These are phyloP conservation scores for Nettapus auritus DNA, from an alignment of 2,113 vertebrate species.

Conservation along the genomic window DNA sequence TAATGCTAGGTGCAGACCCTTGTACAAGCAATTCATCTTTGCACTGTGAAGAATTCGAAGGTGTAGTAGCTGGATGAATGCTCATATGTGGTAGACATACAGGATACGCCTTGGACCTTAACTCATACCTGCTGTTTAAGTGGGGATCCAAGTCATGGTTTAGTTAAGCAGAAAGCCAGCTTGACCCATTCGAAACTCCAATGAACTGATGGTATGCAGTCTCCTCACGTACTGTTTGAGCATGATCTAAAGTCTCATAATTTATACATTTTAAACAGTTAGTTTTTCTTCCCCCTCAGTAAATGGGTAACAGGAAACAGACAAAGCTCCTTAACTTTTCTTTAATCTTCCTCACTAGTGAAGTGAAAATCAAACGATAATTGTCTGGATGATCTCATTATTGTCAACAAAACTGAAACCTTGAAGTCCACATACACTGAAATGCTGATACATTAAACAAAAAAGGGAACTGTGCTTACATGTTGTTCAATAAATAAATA, in stretches of 20 bases:
- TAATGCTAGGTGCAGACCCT: background rate
- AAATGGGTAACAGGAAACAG: conserved; percentile 79
- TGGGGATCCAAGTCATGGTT: background rate
- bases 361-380: conserved; percentile 79
- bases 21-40: background rate
- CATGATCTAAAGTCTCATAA: conserved; percentile 21
- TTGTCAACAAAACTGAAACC: conserved; percentile 79
- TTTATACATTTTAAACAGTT: conserved; percentile 61
- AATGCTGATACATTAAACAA: conserved; percentile 75
- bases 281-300: conserved; percentile 16
- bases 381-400: conserved; percentile 83
- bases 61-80: background rate
- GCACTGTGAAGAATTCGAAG: background rate
- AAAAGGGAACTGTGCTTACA: conserved; percentile 72
- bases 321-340: conserved; percentile 78
- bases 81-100: rapidly evolving
- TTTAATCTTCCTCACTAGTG: conserved; percentile 80
- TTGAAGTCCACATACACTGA: conserved; percentile 75
- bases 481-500: conserved; percentile 80
- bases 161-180: background rate
- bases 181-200: conserved; percentile 2
- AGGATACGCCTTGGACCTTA: background rate
- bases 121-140: background rate
- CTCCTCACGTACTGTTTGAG: background rate
- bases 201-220: background rate